Conservation (phyloP, 2,797 vertebrate species). For the Tragelaphus oryx region DNA sequence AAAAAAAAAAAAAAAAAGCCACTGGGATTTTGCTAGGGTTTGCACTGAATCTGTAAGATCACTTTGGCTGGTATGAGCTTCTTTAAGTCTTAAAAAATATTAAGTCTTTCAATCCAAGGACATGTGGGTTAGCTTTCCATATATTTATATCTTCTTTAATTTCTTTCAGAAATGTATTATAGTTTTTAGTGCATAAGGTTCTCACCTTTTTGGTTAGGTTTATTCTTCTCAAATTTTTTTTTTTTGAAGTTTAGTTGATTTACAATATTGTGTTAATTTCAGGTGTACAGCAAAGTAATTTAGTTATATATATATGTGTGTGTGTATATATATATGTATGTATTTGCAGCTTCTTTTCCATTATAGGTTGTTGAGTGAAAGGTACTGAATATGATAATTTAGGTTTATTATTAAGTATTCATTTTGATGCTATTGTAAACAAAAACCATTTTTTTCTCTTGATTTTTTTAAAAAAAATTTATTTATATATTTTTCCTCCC, state of each 20-base stretch:
- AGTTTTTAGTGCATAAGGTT: background rate
- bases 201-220: background rate
- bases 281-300: background rate
- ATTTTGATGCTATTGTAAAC: background rate
- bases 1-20: background rate
- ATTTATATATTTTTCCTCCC: background rate
- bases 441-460: fast-evolving
- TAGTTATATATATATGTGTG: background rate
- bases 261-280: background rate
- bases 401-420: background rate
- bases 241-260: background rate
- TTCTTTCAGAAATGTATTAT: background rate
- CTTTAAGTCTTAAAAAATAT: background rate
- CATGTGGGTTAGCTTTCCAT: background rate
- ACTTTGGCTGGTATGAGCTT: background rate
- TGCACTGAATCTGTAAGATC: background rate
- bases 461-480: fast-evolving
- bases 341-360: background rate
- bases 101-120: background rate
- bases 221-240: background rate
- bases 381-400: background rate
- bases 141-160: background rate
- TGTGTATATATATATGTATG: background rate
- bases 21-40: background rate
- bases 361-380: background rate